These are phyloP conservation scores for Caprella mutica DNA, from an alignment of 2,888 invertebrate genomes.

Conservation along the genomic window DNA sequence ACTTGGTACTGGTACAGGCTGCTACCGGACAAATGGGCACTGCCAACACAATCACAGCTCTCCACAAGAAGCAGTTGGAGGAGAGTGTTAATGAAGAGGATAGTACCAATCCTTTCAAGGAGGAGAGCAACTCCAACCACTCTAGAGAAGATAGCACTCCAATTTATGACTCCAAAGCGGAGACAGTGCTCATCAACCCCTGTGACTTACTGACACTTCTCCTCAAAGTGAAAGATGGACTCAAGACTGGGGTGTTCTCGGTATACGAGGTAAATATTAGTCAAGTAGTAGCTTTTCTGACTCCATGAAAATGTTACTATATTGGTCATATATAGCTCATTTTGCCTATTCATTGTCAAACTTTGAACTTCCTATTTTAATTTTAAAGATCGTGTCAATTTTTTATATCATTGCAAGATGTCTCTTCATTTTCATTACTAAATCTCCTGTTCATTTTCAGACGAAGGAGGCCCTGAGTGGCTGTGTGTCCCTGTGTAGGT, in stretches of 20 bases:
- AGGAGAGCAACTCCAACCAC: not conserved
- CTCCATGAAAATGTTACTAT: too few relatives aligned
- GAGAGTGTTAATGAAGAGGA: not conserved
- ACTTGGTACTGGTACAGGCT: not conserved
- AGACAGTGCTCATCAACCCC: conserved; percentile 5
- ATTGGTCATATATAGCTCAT: too few relatives aligned
- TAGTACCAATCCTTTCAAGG: not conserved
- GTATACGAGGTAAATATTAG: not conserved
- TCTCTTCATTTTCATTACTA: too few relatives aligned
- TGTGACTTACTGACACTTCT: not conserved
- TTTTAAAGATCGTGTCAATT: too few relatives aligned
- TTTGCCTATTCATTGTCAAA: too few relatives aligned
- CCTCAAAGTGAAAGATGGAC: not conserved
- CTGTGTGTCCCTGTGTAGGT: not conserved
- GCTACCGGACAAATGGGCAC: conserved; percentile 7
- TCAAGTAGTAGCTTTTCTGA: too few relatives aligned
- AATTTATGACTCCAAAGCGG: conserved; percentile 2
- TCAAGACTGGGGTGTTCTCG: not conserved
- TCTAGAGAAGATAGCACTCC: not conserved
- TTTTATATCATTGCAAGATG: too few relatives aligned
- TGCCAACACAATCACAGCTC: not conserved
- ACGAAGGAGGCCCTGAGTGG: not conserved
- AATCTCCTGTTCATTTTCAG: too few relatives aligned
- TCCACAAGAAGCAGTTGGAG: not conserved
- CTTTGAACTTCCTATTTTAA: too few relatives aligned